Conservation (phyloP, 2,888 invertebrate genomes). For the Eristalis tenax region DNA sequence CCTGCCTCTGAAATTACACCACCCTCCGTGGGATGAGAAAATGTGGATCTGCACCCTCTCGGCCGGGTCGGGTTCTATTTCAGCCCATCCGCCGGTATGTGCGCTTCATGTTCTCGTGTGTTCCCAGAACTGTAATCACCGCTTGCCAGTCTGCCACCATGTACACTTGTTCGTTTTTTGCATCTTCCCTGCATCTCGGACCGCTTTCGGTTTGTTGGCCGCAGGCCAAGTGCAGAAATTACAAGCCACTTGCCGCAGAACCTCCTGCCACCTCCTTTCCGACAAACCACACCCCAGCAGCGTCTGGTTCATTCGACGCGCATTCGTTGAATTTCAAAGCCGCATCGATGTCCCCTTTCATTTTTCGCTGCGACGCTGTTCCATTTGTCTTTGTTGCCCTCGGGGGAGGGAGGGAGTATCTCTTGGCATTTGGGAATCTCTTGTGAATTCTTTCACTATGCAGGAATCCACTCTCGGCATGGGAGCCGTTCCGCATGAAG, state of each 20-base stretch:
- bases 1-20: background rate
- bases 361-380: background rate
- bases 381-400: background rate
- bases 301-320: background rate
- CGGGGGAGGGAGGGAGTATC: background rate
- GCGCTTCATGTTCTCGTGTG: background rate
- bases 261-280: background rate
- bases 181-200: background rate
- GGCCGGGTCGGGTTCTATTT: background rate
- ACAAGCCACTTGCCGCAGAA: background rate
- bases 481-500: background rate
- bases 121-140: background rate
- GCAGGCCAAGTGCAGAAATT: background rate
- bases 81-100: background rate
- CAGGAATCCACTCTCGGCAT: background rate
- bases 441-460: background rate
- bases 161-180: background rate
- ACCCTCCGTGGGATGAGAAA: background rate
- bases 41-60: background rate
- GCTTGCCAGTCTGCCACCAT: background rate
- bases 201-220: background rate
- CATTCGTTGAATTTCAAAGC: background rate
- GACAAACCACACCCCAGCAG: background rate
- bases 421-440: background rate
- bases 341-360: background rate